Base-by-base conservation (phyloP, 2,888 invertebrate genomes). In the Spilarctia lutea region DNA sequence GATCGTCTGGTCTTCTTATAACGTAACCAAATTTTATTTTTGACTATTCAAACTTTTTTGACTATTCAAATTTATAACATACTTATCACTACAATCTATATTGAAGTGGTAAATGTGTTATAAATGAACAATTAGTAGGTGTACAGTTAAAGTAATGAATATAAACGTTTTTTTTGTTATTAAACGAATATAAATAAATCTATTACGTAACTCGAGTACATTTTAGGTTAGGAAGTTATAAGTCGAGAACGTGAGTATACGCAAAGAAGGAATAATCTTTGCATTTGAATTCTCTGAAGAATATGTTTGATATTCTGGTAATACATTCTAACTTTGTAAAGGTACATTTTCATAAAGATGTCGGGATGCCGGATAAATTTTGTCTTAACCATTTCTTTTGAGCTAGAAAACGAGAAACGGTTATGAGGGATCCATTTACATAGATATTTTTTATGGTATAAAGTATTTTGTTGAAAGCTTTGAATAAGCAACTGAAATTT, bases 251-350 rank as follows among this genome's bases (percentile, higher is more conserved):
- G 52, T 39, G 56, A 33, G 10, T 69, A 30, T 69, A 33, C 24
- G 52, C n/a, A 35, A 56, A 63, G 13, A 45, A 7, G 63, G 6
- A 42, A 68, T 65, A 74, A 11, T 27, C 30, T 67, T n/a, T 27
- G 18, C 27, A 35, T 60, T 65, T 48, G 45, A 67, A 66, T 35
- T 72, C 45, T 73, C 73, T 65, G 30, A 66, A 77, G 65, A 74
- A 77, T 77, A 73, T 70, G 42, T 71, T 73, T 76, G 74, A 74
- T 74, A 76, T 74, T 76, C 74, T 45, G 65, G 68, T 76, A 74
- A 74, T 69, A 74, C 33, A 69, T 48, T 72, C 69, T 48, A 73
- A 72, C 39, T 74, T 72, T 73, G 66, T 52, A 68, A 68, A 71
- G 68, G 67, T 68, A 71, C 76, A n/a, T 71, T 65, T 73, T 68